Base-by-base conservation (phyloP, 2,113 vertebrate species). In the Cyprinus carpio region DNA sequence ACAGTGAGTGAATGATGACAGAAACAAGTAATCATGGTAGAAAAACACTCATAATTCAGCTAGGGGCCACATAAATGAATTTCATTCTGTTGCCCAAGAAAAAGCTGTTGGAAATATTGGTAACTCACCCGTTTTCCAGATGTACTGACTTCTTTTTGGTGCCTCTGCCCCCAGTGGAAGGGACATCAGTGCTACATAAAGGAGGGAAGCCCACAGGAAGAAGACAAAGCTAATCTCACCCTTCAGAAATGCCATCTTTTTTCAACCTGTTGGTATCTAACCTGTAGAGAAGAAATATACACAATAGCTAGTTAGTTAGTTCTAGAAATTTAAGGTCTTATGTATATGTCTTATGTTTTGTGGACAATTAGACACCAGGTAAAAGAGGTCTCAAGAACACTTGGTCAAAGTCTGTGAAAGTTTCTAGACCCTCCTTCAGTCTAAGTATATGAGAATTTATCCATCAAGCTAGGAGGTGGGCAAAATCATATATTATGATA, bases 51-150 rank as follows among this genome's bases (percentile, higher is more conserved):
- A 54, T 75, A 27, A 75, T 27, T 46, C 13, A 20, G n/a, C 72
- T 77, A 27, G 49, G 4, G 18, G 20, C 29, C 6, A 25, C 4
- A 31, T 37, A 34, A 6, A 78, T 13, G 0, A 43, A 43, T 62
- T 58, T 25, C 16, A 16, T 58, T 15, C 18, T 79, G 54, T n/a
- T 2, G 4, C 9, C 18, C 6, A 77, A 78, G 18, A 18, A 13
- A 12, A 62, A 64, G 49, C 51, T 37, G 54, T 8, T 54, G 20
- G 12, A 69, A 49, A 40, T 13, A 71, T n/a, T 37, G 43, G 37
- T 43, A 74, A 20, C 78, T 2, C 37, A 89, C 88, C 88, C 82
- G 82, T 80, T 86, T 86, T 89, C 88, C 88, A 89, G 27, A 87
- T 80, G 67, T 84, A 89, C 40, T 64, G 84, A 25, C 62, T 86